phyloP scores from a whole-genome alignment of 2,113 vertebrate species.

The Indri indri region DNA sequence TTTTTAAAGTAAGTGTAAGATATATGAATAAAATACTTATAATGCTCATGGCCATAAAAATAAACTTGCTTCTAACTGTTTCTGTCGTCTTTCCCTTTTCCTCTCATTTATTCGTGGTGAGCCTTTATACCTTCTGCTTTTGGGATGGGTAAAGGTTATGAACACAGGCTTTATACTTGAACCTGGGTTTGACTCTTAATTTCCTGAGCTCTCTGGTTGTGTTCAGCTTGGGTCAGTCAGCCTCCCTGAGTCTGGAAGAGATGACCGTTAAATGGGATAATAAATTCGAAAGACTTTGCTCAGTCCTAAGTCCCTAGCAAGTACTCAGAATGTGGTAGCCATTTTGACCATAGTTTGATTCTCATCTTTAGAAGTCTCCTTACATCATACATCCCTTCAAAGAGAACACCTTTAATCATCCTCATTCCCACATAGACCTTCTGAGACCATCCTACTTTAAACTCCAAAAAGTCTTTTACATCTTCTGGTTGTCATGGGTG shows the following conservation, averaged over 20 bases:
- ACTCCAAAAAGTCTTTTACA: not conserved
- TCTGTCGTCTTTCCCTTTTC: not conserved
- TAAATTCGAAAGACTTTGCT: not conserved
- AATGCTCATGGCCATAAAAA: not conserved
- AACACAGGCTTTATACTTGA: not conserved
- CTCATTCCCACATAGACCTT: not conserved
- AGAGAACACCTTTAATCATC: not conserved
- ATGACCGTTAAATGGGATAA: not conserved
- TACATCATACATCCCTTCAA: not conserved
- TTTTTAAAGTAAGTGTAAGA: not conserved
- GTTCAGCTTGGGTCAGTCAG: not conserved
- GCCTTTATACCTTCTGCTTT: not conserved
- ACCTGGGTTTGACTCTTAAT: not conserved
- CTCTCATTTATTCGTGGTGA: not conserved
- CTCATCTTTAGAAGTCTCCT: slow-evolving; percentile 8
- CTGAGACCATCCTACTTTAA: not conserved
- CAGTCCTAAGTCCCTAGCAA: not conserved
- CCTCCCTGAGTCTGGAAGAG: not conserved
- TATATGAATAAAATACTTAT: not conserved
- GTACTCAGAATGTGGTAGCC: not conserved
- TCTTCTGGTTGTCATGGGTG: not conserved
- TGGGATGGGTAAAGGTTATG: not conserved
- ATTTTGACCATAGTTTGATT: slow-evolving; percentile 16
- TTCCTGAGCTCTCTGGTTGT: not conserved
- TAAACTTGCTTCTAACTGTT: not conserved